Evolutionary conservation across 2,797 vertebrate species (phyloP), one percentile per base, ranked within the genome.

Genomic region (Hoplostethus atlanticus): DNA sequence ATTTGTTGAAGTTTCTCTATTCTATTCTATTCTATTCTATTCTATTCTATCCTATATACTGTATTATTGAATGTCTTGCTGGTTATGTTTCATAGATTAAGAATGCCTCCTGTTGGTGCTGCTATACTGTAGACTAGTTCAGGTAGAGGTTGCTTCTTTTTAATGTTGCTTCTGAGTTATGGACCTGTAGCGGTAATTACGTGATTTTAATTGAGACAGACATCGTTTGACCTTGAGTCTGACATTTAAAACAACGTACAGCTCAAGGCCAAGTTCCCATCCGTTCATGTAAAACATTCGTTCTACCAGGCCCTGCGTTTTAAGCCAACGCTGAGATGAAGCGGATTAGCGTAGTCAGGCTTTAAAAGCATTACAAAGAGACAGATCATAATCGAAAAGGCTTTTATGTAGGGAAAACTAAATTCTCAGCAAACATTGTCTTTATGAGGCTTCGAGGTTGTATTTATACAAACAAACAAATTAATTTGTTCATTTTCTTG

Each of bases 311-410:
- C n/a, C 0, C 50, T 15, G 30, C 25, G n/a, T 8, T 47, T 40
- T 40, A 40, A 40, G 38, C 61, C 46, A 63, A 6, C 12, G 8
- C 36, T 54, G 38, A 25, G 63, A 50, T 13, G 46, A 15, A 54
- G 46, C 12, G 17, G 34, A 57, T 48, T 64, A 70, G 31, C 42
- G 50, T 54, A 8, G 38, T 64, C 31, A 36, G 17, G 42, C 31
- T 36, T 56, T 28, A 21, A 55, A 71, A 64, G 16, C 53, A 47
- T 65, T n/a, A 34, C 13, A 40, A 17, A 65, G 59, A 36, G 47
- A 31, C 15, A 61, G 31, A 54, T 67, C 31, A 72, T 25, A 52
- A 72, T 56, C 48, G 28, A 51, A 68, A 70, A 55, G 10, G 8
- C 10, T 57, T 56, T 59, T 2, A 42, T 55, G 17, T 44, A 12